Conservation (phyloP, 2,113 vertebrate genomes). For the Lepus timidus region DNA sequence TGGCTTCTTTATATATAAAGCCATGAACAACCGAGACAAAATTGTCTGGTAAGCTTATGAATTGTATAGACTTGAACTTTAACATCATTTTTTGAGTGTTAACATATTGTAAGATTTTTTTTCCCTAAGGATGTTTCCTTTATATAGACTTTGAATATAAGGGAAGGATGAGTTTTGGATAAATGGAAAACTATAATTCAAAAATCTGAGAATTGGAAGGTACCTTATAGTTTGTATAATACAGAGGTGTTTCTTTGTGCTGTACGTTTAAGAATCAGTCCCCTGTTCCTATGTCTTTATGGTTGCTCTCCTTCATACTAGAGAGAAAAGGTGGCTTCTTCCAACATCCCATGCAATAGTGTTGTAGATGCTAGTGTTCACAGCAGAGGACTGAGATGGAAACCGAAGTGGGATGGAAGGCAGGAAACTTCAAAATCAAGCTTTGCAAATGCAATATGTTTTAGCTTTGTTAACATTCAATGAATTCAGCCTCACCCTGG, state of each 20-base stretch:
- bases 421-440: constrained; percentile 3
- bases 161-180: background rate
- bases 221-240: background rate
- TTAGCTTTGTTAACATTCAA: background rate
- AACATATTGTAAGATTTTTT: constrained; percentile 18
- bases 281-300: background rate
- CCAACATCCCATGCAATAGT: background rate
- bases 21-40: background rate
- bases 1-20: background rate
- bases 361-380: background rate
- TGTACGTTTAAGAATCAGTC: background rate
- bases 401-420: background rate
- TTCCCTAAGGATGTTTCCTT: constrained; percentile 13
- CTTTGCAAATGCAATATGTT: background rate
- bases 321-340: background rate
- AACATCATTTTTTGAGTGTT: constrained; percentile 41
- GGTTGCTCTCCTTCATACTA: background rate
- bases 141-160: constrained; percentile 49
- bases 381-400: background rate
- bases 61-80: constrained; percentile 53
- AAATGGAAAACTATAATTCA: constrained; percentile 37
- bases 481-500: background rate
- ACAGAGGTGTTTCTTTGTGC: background rate
- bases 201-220: background rate
- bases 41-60: constrained; percentile 12